Evolutionary conservation across 2,797 vertebrate genomes (phyloP).

Genomic region (Myoxocephalus aenaeus): DNA sequence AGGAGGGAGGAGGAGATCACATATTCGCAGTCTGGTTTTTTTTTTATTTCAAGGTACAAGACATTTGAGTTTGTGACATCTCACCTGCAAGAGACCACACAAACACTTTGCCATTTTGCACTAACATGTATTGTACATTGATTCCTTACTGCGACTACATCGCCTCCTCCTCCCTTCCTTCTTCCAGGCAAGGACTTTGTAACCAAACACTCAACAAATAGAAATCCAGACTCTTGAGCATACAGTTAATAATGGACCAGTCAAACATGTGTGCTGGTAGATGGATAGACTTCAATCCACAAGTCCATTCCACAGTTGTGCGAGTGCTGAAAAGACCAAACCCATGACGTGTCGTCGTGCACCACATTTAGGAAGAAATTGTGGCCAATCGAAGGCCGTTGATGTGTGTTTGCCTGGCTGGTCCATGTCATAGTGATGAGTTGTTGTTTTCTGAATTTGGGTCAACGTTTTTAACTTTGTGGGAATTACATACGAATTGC

Average conservation of each 20-base stretch:
- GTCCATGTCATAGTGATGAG: not conserved
- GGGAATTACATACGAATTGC: not conserved
- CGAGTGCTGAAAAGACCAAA: constrained; percentile 20
- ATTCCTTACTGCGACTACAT: constrained; percentile 26
- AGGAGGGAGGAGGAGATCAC: constrained; percentile 29
- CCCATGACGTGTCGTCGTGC: not conserved
- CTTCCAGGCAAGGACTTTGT: constrained; percentile 53
- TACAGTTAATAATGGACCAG: constrained; percentile 19
- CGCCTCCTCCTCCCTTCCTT: constrained; percentile 41
- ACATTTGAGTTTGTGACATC: constrained; percentile 52
- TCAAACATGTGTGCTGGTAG: constrained; percentile 11
- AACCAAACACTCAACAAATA: constrained; percentile 46
- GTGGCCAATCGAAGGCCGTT: not conserved
- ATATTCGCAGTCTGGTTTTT: constrained; percentile 19
- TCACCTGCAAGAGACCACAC: constrained; percentile 47
- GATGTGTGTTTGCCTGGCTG: not conserved
- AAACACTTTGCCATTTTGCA: constrained; percentile 53
- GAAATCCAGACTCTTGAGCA: constrained; percentile 15
- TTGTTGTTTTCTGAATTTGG: constrained; percentile 9
- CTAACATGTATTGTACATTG: constrained; percentile 46
- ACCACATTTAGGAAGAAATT: not conserved
- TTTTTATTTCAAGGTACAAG: constrained; percentile 54
- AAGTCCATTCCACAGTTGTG: constrained; percentile 9
- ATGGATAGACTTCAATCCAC: constrained; percentile 8
- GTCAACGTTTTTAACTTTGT: not conserved